These are phyloP conservation scores for Sebastes taczanowskii DNA, from an alignment of 2,797 vertebrate species.

Conservation along the genomic window DNA sequence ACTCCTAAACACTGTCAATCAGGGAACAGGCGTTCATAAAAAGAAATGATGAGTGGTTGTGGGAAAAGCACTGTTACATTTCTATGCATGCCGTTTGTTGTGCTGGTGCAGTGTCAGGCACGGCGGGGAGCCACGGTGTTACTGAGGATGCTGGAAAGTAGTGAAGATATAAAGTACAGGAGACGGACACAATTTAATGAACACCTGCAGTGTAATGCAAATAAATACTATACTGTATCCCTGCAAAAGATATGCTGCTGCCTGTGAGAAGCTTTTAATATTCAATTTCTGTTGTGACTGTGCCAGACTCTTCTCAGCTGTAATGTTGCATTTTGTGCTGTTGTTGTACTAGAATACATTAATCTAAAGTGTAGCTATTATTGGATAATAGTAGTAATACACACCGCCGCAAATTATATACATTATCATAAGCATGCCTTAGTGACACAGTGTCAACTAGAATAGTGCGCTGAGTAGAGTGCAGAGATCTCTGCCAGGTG, in stretches of 20 bases:
- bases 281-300: background rate
- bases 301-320: background rate
- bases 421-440: background rate
- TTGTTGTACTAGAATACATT: background rate
- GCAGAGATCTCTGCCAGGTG: too few relatives aligned
- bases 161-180: constrained; percentile 11
- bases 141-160: constrained; percentile 27
- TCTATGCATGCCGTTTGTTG: constrained; percentile 31
- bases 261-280: constrained; percentile 17
- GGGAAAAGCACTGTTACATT: constrained; percentile 17
- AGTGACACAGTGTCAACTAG: background rate
- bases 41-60: constrained; percentile 7
- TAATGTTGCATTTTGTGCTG: background rate
- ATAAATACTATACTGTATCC: background rate
- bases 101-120: constrained; percentile 29
- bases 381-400: background rate
- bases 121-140: constrained; percentile 14
- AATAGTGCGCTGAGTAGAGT: too few relatives aligned
- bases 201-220: background rate
- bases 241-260: constrained; percentile 1
- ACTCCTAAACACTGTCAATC: constrained; percentile 10
- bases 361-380: background rate
- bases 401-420: background rate
- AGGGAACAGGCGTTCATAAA: constrained; percentile 2
- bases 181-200: constrained; percentile 14